Conservation (phyloP, 2,888 invertebrate genomes). For the Parthenolecanium corni region DNA sequence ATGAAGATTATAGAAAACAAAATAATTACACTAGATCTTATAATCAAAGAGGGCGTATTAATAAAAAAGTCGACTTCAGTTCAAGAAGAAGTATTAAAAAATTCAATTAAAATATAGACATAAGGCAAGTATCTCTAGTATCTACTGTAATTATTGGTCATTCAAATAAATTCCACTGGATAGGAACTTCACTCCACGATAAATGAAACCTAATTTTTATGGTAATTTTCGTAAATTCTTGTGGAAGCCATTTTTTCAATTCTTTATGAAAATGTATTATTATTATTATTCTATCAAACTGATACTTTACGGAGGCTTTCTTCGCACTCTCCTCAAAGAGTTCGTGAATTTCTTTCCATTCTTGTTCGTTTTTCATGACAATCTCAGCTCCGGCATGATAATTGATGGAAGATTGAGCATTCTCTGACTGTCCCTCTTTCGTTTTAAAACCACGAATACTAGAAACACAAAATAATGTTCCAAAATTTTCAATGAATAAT, state of each 20-base stretch:
- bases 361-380: conserved; percentile 55
- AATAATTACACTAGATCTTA: no score
- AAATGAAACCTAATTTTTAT: no score
- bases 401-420: conserved; percentile 37
- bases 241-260: no score
- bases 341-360: conserved; percentile 59
- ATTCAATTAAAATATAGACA: neutral
- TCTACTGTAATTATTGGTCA: neutral
- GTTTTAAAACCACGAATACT: conserved; percentile 17
- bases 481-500: no score
- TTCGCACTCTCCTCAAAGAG: conserved; percentile 52
- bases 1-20: no score
- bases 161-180: neutral
- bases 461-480: conserved; percentile 2
- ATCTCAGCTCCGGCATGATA: conserved; percentile 56
- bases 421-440: conserved; percentile 9
- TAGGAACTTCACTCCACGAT: conserved; percentile 37
- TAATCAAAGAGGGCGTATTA: neutral
- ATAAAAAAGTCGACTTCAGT: neutral
- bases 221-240: no score
- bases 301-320: no score
- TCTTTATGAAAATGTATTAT: no score
- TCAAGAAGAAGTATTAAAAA: neutral
- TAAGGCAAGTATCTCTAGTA: neutral
- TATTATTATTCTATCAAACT: no score